Evolutionary conservation across 2,113 vertebrate species (phyloP).

Genomic region (Platichthys stellatus): DNA sequence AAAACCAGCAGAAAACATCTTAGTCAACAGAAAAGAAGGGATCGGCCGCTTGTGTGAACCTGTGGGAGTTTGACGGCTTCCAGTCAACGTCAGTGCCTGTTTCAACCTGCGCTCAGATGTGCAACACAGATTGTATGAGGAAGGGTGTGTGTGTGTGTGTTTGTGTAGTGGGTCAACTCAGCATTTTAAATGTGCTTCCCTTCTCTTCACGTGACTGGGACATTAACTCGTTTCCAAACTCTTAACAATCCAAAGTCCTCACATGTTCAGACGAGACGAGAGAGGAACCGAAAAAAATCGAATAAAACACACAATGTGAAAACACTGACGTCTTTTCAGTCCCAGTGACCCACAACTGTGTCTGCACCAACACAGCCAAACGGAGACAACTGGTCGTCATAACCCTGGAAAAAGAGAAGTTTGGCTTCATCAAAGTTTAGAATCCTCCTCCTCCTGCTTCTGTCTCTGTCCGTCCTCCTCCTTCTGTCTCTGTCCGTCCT

Average conservation of each 20-base stretch:
- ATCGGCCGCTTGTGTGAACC: conserved; percentile 26
- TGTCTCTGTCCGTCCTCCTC: background rate
- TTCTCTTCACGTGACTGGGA: background rate
- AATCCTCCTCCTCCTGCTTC: background rate
- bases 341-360: background rate
- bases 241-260: background rate
- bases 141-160: background rate
- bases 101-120: conserved; percentile 43
- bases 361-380: too few relatives aligned
- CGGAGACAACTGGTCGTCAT: too few relatives aligned
- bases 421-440: too few relatives aligned
- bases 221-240: background rate
- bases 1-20: conserved; percentile 28
- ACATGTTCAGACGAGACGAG: background rate
- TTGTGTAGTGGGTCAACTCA: background rate
- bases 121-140: conserved; percentile 9
- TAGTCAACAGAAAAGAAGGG: conserved; percentile 40
- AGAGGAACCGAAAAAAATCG: conserved; percentile 40
- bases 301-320: conserved; percentile 51
- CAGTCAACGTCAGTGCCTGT: conserved; percentile 38
- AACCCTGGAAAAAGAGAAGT: too few relatives aligned
- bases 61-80: conserved; percentile 30
- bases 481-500: background rate
- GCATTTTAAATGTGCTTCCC: background rate
- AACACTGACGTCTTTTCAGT: conserved; percentile 67